Base-by-base conservation (phyloP, 2,797 vertebrate genomes). In the Telmatherina bonti region DNA sequence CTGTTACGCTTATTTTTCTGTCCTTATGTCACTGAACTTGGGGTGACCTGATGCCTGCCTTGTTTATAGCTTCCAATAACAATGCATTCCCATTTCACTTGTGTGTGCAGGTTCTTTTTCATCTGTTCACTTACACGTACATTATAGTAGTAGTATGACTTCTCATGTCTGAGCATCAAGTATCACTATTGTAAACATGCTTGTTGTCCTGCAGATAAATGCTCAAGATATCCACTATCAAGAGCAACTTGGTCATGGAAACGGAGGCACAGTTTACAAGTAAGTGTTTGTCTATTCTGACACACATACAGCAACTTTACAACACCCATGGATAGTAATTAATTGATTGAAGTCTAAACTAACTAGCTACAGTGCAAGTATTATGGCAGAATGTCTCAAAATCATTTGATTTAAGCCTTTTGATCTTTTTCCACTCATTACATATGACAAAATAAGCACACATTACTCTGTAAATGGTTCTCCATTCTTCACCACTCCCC, bases 241-340 rank as follows among this genome's bases (percentile, higher is more conserved):
- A 89, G 98, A 99, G 91, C 97, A 98, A 88, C 97, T 99, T 53
- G 97, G 98, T 76, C 97, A 99, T 74, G 98, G 98, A 92, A 99
- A 98, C 62, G 98, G 98, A 79, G 98, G 98, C 83, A 97, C 97
- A 0, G 98, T 99, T 88, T 99, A 98, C 94, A 99, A 98, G 98
- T 99, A 93, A 97, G 97, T 93, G 47, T 71, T 74, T 58, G 26
- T 59, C 58, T 33, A 8, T 59, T 71, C 10, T 56, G 27, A 61
- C 43, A 13, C 15, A 30, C 47, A 36, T 35, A 30, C 18, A 55
- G 20, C 36, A 29, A 27, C 53, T 24, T 24, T 33, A 41, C 65
- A 78, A 79, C 62, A 61, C 60, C 45, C 30, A 22, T 36, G 18
- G n/a, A 56, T n/a, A 35, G 36, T 49, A 51, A 71, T 65, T n/a